Evolutionary conservation across 2,888 invertebrate genomes (phyloP), one percentile per base, ranked within the genome.

Genomic region (Campoplex capitator): DNA sequence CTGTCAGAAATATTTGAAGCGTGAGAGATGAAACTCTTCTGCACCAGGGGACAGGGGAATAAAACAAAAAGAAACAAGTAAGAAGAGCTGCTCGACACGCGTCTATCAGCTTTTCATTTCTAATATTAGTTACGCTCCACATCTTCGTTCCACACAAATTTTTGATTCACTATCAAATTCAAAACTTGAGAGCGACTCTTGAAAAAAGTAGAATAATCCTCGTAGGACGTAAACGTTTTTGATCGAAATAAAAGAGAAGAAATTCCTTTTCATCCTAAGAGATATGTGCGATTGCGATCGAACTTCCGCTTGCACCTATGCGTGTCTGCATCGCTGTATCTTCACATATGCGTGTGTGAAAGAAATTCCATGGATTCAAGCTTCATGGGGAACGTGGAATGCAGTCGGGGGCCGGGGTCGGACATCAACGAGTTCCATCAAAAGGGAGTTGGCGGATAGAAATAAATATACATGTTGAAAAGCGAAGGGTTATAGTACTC

Each of bases 361-460:
- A 38, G 38, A 48, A 80, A 76, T 83, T 86, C 79, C 79, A 67
- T 65, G 86, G 80, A 83, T 80, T 77, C 83, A 79, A 32, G 76
- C 56, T 75, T 48, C 38, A 56, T 58, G 58, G 65, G 70, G 75
- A 80, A 38, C 62, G 79, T 76, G 83, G 83, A 85, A 85, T 85
- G 85, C 85, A 82, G 77, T 82, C 77, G 23, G 67, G 71, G 62
- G 45, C 16, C 62, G 62, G 62, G 62, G 32, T 76, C 76, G 58
- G 68, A 56, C 65, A 58, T 35, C 32, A 68, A 67, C 68, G 73
- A 68, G 68, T 62, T 77, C 23, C 62, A 68, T 38, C 65, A 70
- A 62, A 80, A 54, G 58, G 75, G 45, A 67, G 54, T 32, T n/a
- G 32, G 32, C 16, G 48, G 7, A 65, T 51, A 74, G n/a, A 62